A percentile compares a stretch with the other conserved stretches of the same genome.
Conservation (phyloP, 2,797 vertebrate species). For the Myiotriccus ornatus region DNA sequence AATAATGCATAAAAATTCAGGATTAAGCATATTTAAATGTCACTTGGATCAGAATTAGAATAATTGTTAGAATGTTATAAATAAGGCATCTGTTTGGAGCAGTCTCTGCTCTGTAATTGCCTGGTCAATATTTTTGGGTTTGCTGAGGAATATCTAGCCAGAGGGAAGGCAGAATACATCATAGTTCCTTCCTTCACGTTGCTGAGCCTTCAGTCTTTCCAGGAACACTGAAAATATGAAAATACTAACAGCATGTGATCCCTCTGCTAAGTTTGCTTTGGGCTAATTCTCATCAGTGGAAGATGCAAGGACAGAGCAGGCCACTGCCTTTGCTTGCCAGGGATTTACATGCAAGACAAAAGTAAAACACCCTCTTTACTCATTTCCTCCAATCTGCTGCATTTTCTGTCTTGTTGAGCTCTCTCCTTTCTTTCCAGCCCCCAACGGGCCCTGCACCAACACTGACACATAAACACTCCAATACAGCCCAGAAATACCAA, state of each 20-base stretch:
- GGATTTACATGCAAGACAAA: conserved; percentile 1
- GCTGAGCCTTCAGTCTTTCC: conserved; percentile 48
- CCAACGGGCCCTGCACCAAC: not conserved
- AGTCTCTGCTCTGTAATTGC: not conserved
- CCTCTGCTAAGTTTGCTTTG: conserved; percentile 68
- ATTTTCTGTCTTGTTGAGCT: not conserved
- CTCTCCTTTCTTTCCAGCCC: not conserved
- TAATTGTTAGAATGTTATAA: not conserved
- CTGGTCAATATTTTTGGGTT: not conserved
- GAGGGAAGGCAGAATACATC: not conserved
- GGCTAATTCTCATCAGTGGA: conserved; percentile 67
- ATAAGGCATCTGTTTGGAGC: not conserved
- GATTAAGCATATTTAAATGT: conserved; percentile 48
- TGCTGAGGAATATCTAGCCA: not conserved
- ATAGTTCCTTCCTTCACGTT: not conserved
- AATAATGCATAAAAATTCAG: conserved; percentile 46
- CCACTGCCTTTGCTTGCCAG: conserved; percentile 21
- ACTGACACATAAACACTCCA: not conserved
- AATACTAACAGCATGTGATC: conserved; percentile 69
- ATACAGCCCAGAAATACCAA: not conserved
- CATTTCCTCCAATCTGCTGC: not conserved
- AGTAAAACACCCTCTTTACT: not conserved
- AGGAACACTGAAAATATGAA: conserved; percentile 63
- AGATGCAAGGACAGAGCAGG: conserved; percentile 48
- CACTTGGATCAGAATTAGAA: conserved; percentile 4